Evolutionary conservation across 2,113 vertebrate genomes (phyloP).

Genomic region (Turdus rufiventris): DNA sequence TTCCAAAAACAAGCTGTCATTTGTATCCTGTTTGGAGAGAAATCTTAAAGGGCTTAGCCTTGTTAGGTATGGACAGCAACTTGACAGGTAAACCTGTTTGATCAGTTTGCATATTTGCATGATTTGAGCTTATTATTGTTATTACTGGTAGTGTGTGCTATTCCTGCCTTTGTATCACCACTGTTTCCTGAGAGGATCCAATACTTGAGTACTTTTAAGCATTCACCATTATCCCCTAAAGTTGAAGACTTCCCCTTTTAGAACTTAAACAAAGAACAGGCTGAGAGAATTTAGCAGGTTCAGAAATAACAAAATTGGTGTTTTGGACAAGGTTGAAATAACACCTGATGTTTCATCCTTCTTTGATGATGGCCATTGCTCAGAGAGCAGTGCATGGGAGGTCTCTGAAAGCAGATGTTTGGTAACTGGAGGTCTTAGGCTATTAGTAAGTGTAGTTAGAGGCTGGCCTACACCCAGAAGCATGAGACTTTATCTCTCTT

Average conservation of each 20-base stretch:
- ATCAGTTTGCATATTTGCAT: background rate
- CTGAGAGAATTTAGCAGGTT: background rate
- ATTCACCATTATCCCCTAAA: background rate
- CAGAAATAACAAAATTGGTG: rapidly evolving
- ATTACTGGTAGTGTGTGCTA: too few relatives aligned
- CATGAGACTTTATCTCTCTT: slow-evolving; percentile 6
- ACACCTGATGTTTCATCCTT: background rate
- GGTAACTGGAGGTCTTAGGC: background rate
- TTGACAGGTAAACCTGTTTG: background rate
- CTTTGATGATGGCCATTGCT: background rate
- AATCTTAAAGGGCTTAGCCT: background rate
- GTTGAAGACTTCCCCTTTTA: background rate
- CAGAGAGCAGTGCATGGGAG: background rate
- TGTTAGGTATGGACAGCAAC: background rate
- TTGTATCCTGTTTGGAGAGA: background rate
- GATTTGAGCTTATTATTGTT: background rate
- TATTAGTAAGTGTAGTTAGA: background rate
- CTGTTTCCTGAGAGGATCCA: background rate
- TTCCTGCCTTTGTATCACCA: background rate
- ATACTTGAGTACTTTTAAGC: background rate
- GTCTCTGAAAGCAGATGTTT: background rate
- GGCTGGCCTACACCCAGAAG: background rate
- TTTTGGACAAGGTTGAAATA: background rate
- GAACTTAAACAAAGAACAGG: background rate
- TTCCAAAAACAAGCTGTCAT: background rate